These are phyloP conservation scores for Hemistola chrysoprasaria DNA, from an alignment of 2,888 invertebrate species.

Conservation along the genomic window DNA sequence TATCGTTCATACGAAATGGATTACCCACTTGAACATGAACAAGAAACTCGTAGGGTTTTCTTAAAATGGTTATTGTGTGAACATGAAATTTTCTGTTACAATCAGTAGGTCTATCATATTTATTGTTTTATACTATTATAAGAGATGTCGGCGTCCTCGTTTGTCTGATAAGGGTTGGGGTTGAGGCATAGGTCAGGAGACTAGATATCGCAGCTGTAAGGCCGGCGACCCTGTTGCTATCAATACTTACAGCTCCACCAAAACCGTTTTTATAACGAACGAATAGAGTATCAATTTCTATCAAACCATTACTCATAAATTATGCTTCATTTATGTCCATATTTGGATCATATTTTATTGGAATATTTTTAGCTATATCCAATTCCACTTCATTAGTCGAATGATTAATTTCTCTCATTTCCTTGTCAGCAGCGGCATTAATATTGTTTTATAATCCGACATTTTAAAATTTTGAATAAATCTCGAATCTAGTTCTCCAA, in stretches of 20 bases:
- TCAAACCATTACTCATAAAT: conserved; percentile 1
- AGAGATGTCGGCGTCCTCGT: conserved; percentile 63
- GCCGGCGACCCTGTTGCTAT: conserved; percentile 52
- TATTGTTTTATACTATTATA: conserved; percentile 36
- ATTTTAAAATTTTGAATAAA: background rate
- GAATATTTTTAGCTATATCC: too few relatives aligned
- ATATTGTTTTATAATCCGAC: background rate
- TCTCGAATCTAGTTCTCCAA: conserved; percentile 10
- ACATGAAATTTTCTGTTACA: too few relatives aligned
- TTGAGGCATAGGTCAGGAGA: conserved; percentile 65
- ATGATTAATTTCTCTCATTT: too few relatives aligned
- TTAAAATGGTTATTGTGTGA: too few relatives aligned
- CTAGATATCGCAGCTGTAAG: conserved; percentile 69
- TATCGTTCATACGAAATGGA: too few relatives aligned
- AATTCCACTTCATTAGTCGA: too few relatives aligned
- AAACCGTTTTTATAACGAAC: conserved; percentile 6
- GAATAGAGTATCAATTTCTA: conserved; percentile 29
- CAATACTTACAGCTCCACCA: background rate
- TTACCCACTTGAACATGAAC: too few relatives aligned
- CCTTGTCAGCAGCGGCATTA: too few relatives aligned
- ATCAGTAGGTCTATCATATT: conserved; percentile 39
- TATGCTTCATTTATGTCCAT: too few relatives aligned
- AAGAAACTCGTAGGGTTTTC: too few relatives aligned
- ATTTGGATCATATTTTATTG: too few relatives aligned
- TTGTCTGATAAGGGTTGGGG: conserved; percentile 71